Base-by-base conservation (phyloP, 1,140 invertebrate species). In the Centruroides sculpturatus region DNA sequence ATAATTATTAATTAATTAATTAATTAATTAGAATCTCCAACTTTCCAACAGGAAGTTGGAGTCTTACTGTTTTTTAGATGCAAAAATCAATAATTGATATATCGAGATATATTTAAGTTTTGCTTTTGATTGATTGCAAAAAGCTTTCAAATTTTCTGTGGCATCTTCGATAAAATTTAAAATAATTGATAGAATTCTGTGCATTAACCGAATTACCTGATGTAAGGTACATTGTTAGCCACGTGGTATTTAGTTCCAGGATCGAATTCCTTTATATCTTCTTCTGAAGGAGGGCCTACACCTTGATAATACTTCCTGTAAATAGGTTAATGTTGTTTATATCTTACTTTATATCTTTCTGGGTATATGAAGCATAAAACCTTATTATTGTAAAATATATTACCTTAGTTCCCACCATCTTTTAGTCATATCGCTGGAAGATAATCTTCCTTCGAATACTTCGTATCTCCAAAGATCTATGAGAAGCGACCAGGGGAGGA, bases 381-480 rank as follows among this genome's bases (percentile, higher is more conserved):
- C 23, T 23, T 23, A 23, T 23, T 23, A 23, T 23, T 23, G 6
- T 57, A 47, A 56, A 65, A 35, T 8, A 57, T 60, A 47, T 59
- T 86, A 81, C 49, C 82, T 75, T 64, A 86, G 80, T 71, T 87
- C 79, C 82, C 89, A 89, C 85, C 85, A 92, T 59, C 83, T 78
- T 62, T 82, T 84, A 69, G 91, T 92, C 70, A 86, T 87, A 36
- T 85, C 76, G 6, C 83, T 78, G 5, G 81, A 73, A 0, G 76
- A 75, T 0, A 83, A 84, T 65, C 83, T 78, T 0, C 85, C 85
- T 54, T 82, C 80, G 73, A 92, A 95, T 35, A 94, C 81, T 46
- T 83, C 81, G 83, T 90, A 95, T 11, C 91, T 78, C 81, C 87
- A 96, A 64, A 84, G 74, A 71, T 95, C 92, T 69, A 92, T 80